Evolutionary conservation across 1,140 invertebrate genomes (phyloP).

Genomic region (Octopus bimaculoides): DNA sequence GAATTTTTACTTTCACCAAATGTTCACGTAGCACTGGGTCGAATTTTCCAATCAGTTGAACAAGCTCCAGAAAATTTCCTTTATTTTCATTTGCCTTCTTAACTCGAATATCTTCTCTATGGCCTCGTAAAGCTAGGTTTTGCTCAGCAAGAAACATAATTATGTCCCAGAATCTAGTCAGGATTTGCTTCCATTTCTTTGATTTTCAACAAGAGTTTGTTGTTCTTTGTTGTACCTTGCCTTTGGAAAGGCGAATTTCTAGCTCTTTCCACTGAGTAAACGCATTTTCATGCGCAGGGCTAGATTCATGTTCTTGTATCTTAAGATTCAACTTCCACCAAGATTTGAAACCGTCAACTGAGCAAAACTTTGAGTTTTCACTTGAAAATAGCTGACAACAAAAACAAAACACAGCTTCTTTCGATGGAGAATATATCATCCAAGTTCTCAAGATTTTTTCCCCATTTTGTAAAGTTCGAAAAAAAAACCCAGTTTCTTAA

Average conservation of each 20-base stretch:
- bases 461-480: neutral
- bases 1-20: neutral
- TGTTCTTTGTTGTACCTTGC: neutral
- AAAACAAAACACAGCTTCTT: conserved; percentile 4
- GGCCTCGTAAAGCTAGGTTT: conserved; percentile 4
- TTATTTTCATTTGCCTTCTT: neutral
- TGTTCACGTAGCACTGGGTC: conserved; percentile 1
- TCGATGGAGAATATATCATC: neutral
- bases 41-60: neutral
- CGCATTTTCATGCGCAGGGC: neutral
- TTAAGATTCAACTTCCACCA: neutral
- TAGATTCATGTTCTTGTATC: neutral
- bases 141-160: neutral
- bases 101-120: neutral
- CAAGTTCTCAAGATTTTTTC: neutral
- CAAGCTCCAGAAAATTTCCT: neutral
- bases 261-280: conserved; percentile 1
- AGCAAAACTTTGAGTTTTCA: conserved; percentile 1
- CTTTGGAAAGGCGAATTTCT: neutral
- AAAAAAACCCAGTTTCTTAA: neutral
- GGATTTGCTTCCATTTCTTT: neutral
- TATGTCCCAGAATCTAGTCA: neutral
- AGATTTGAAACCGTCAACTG: neutral
- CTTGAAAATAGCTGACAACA: neutral
- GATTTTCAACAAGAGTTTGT: neutral